Evolutionary conservation across 2,113 vertebrate species (phyloP).

Genomic region (Mobula birostris): DNA sequence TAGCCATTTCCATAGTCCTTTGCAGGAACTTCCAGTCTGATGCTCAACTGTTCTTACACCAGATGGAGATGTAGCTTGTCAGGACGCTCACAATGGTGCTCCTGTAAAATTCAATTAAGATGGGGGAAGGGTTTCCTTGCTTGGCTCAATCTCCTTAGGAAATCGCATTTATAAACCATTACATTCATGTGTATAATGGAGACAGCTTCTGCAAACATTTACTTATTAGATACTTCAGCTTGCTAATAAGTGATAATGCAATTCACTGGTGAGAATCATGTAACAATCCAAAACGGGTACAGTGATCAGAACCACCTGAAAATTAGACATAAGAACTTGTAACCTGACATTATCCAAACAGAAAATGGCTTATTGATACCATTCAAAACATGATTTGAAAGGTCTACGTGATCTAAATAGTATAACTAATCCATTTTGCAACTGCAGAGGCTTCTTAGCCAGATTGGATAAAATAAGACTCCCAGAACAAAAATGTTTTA

Average conservation of each 20-base stretch:
- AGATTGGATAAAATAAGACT: not conserved
- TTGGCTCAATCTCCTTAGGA: too few species aligned
- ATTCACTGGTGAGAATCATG: not conserved
- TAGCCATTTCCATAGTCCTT: too few species aligned
- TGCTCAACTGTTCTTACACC: too few species aligned
- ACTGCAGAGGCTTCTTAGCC: not conserved
- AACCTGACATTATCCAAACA: too few species aligned
- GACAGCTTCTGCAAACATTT: not conserved
- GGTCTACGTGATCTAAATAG: too few species aligned
- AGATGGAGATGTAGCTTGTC: too few species aligned
- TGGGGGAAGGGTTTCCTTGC: too few species aligned
- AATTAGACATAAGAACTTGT: not conserved
- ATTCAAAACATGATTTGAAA: not conserved
- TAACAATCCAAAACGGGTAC: not conserved
- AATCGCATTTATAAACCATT: not conserved
- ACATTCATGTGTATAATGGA: not conserved
- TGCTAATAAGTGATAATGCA: not conserved
- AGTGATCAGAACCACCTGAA: not conserved
- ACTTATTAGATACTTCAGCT: not conserved
- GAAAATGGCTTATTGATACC: too few species aligned
- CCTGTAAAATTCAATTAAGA: too few species aligned
- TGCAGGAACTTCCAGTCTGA: too few species aligned
- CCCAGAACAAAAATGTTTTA: not conserved
- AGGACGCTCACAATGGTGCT: too few species aligned
- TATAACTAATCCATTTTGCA: not conserved